Evolutionary conservation across 2,888 invertebrate species (phyloP).

Genomic region (Melinopterus prodromus): DNA sequence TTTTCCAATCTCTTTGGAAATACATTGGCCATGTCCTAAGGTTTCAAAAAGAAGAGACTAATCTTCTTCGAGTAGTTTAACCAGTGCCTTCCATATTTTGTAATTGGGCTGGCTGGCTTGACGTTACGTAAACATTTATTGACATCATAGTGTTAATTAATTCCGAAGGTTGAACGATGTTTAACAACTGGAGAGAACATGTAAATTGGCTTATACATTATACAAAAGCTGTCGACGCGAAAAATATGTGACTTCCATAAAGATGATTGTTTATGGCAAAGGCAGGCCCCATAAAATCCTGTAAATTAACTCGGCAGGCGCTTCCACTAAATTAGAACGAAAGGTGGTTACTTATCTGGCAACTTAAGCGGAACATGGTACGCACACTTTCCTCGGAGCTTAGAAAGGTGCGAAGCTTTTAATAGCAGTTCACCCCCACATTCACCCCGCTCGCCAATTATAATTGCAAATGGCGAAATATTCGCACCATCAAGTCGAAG

Average conservation of each 20-base stretch:
- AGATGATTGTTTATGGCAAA: background rate
- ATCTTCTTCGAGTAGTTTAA: no score
- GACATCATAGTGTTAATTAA: background rate
- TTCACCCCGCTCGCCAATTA: background rate
- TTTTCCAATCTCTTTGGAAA: no score
- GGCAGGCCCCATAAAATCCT: background rate
- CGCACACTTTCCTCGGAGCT: background rate
- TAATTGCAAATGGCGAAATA: background rate
- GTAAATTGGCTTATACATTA: background rate
- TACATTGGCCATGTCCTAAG: no score
- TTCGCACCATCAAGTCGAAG: background rate
- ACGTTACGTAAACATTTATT: no score
- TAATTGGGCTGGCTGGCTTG: no score
- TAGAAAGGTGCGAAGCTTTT: background rate
- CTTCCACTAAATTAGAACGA: background rate
- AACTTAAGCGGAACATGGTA: background rate
- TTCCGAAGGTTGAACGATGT: background rate
- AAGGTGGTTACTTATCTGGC: background rate
- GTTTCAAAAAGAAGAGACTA: no score
- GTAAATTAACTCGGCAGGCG: background rate
- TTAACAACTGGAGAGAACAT: background rate
- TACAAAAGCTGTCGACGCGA: background rate
- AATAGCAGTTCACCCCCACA: background rate
- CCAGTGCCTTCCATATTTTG: no score
- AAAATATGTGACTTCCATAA: background rate